Base-by-base conservation (phyloP, 2,797 vertebrate genomes). In the Podarcis siculus region DNA sequence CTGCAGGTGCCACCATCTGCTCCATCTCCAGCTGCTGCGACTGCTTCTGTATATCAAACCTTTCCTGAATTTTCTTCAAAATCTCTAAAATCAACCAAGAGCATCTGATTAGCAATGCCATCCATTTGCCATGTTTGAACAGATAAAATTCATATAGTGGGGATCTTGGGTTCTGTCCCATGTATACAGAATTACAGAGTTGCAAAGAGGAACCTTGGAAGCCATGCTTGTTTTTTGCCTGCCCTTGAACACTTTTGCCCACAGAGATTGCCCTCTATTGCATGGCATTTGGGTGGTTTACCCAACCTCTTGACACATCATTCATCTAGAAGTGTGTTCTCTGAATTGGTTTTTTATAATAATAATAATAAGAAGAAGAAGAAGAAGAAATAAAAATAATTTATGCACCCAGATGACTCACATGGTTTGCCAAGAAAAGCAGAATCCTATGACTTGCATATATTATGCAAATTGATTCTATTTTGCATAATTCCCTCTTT, bases 1-100 rank as follows among this genome's bases (percentile, higher is more conserved):
- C 92, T 91, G 79, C 93, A 96, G 94, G 91, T 88, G 85, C 89
- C 86, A 93, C 95, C 95, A 96, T 94, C 95, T 96, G 95, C 93
- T 96, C 85, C 82, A 90, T 91, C 85, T 76, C 72, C 87, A 92
- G 90, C 91, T 96, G 93, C 92, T 95, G 88, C 75, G 86, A 85
- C 82, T 89, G 30, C 45, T 79, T 49, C 55, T 73, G 66, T 32
- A 37, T 79, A 61, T 49, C 75, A 42, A 61, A n/a, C 1, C n/a
- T 64, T 37, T 79, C 35, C 13, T 8, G 45, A 30, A n/a, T 83
- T 19, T 83, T 64, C 35, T 3, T 27, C 8, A 58, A 4, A 35
- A 3, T 64, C 10, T 84, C 35, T 72, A 72, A 32, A 79, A 84
- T 45, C 35, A 72, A 61, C 35, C 30, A 73, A 71, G 69, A 30